Percentiles rank a stretch among this genome's conserved stretches.
phyloP scores from a whole-genome alignment of 1,140 invertebrate species.

The Anastatus disparis region DNA sequence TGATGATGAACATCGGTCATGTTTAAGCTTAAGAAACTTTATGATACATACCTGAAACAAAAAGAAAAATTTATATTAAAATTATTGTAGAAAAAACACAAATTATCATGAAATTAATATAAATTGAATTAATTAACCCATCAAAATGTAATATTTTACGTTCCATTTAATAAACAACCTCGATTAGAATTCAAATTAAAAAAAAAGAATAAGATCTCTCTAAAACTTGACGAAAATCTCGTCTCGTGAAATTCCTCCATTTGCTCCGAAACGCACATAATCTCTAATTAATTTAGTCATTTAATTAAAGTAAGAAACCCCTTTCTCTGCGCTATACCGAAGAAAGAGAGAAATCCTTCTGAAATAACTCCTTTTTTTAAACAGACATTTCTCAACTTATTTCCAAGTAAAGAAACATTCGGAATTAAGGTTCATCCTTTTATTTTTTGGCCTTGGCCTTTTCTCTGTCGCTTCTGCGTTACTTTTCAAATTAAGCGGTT shows the following conservation, averaged over 20 bases:
- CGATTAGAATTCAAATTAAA: neutral
- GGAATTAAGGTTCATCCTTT: no score
- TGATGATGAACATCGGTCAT: no score
- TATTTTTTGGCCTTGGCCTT: no score
- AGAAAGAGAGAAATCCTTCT: conserved; percentile 8
- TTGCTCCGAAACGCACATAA: neutral
- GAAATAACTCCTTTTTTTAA: conserved; percentile 3
- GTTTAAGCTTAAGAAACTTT: no score
- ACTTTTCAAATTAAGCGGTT: conserved; percentile 33
- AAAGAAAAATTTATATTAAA: conserved; percentile 24
- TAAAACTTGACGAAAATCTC: no score
- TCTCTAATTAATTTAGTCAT: conserved; percentile 14
- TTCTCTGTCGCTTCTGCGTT: conserved; percentile 4
- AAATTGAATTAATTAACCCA: no score
- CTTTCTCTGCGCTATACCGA: neutral
- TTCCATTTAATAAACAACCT: neutral
- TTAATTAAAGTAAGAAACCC: conserved; percentile 35
- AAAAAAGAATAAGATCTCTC: neutral
- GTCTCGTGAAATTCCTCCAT: no score
- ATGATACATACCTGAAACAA: conserved; percentile 35
- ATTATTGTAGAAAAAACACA: no score
- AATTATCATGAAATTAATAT: no score
- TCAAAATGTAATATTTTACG: no score
- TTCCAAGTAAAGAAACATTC: no score
- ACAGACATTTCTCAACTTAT: no score